A percentile compares a stretch with the other conserved stretches of the same genome.
phyloP scores from a whole-genome alignment of 1,140 invertebrate genomes.

The Galleria mellonella region DNA sequence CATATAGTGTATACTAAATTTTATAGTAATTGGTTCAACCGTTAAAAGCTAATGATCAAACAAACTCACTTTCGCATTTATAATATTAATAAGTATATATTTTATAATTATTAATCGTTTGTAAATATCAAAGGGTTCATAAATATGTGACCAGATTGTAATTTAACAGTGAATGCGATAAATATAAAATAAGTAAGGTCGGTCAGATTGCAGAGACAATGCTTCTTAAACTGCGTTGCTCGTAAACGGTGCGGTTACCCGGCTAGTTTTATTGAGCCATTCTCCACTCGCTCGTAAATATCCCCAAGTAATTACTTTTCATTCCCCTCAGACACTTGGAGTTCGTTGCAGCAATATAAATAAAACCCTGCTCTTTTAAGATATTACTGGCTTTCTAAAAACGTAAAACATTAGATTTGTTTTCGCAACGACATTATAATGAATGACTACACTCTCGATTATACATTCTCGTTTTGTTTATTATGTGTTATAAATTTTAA shows the following conservation, averaged over 20 bases:
- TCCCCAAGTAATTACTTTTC: slow-evolving; percentile 55
- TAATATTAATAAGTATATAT: no score
- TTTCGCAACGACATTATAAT: not conserved
- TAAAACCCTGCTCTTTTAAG: slow-evolving; percentile 9
- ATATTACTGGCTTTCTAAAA: not conserved
- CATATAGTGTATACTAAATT: no score
- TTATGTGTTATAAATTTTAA: no score
- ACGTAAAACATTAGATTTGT: no score
- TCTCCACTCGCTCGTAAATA: slow-evolving; percentile 51
- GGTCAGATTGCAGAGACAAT: slow-evolving; percentile 25
- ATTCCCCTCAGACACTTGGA: slow-evolving; percentile 36
- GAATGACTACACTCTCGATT: not conserved
- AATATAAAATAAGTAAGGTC: not conserved
- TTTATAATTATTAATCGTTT: no score
- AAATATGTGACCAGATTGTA: not conserved
- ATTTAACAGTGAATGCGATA: no score
- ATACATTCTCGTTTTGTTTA: slow-evolving; percentile 8
- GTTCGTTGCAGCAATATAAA: slow-evolving; percentile 9
- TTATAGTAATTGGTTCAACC: no score
- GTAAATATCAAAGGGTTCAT: no score
- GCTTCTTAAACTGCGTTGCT: slow-evolving; percentile 30
- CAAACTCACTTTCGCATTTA: no score
- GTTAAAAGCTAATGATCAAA: no score
- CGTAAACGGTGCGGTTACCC: slow-evolving; percentile 47
- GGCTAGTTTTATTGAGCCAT: slow-evolving; percentile 57